Conservation (phyloP, 2,888 invertebrate genomes). For the Anarsia innoxiella region DNA sequence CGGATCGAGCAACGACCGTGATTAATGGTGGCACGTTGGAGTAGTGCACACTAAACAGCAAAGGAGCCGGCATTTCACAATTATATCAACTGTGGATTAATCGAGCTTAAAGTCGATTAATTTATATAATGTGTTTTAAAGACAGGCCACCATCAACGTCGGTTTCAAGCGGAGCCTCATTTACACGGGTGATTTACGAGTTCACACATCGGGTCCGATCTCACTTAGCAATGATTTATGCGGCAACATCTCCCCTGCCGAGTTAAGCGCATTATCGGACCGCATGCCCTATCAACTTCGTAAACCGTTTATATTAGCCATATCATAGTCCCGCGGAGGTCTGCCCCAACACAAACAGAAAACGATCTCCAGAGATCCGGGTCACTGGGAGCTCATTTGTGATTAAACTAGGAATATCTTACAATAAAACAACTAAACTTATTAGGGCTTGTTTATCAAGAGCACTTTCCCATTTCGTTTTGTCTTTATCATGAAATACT, state of each 20-base stretch:
- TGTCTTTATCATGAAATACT: too few species aligned
- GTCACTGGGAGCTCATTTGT: constrained; percentile 3
- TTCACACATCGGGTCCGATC: constrained; percentile 70
- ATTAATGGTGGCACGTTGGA: neutral
- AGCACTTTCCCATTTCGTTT: too few species aligned
- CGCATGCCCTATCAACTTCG: constrained; percentile 63
- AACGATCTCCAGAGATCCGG: neutral
- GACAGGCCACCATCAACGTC: constrained; percentile 54
- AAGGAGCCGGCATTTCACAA: constrained; percentile 6
- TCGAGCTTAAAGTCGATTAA: constrained; percentile 37
- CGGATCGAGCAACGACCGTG: neutral
- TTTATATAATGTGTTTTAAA: constrained; percentile 46
- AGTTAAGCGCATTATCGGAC: constrained; percentile 67
- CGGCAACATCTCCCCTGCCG: constrained; percentile 60
- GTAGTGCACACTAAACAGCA: neutral
- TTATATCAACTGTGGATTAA: constrained; percentile 27
- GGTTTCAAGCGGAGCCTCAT: constrained; percentile 49
- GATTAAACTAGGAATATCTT: too few species aligned
- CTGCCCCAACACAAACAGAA: constrained; percentile 9
- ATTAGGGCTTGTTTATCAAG: too few species aligned
- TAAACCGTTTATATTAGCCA: constrained; percentile 44
- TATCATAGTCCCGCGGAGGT: constrained; percentile 16
- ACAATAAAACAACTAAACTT: too few species aligned
- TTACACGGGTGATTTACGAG: constrained; percentile 70
- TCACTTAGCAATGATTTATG: constrained; percentile 73